Evolutionary conservation across 1,140 invertebrate genomes (phyloP), one percentile per base, ranked within the genome.

Genomic region (Lithobius niger): DNA sequence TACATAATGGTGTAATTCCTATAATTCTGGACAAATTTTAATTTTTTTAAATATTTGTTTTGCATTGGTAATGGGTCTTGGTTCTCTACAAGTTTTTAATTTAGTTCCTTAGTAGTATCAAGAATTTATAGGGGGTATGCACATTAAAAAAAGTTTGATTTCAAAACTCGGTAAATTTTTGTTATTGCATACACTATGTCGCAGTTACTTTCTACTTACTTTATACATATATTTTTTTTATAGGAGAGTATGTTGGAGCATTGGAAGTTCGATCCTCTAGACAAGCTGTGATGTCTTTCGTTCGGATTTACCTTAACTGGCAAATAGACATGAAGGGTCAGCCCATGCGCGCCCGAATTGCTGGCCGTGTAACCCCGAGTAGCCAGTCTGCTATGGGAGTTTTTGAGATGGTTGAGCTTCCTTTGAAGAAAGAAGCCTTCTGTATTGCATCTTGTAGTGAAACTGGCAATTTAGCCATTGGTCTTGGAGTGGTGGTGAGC

Each of bases 351-450:
- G 82, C 82, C 1, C 70, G 82, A 52, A 82, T 83, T 36, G 82
- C 82, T 16, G 81, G 81, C 1, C 63, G 79, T 47, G 80, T 82
- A 1, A 82, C 80, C 1, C 78, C 79, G 0, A 79, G 77, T 52
- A 77, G 74, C 56, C 69, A 78, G 49, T 74, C 76, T n/a, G 59
- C 49, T 71, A 74, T 54, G 69, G 71, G 60, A 54, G 61, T 52
- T 52, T 65, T 82, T 28, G 80, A 82, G 63, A 82, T 83, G 79
- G 79, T 83, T 55, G 81, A 83, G 60, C 65, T 83, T 21, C 81
- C 80, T 1, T 63, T 81, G 0, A 75, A 70, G 31, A 61, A 65
- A 62, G 60, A 76, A 43, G 79, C 79, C 0, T 73, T 73, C n/a
- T 66, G 66, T 36, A 75, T 83, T 25, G 73, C 76, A 10, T 79